Conservation (phyloP, 53 echinoderm and acorn worm species). For the Holothuria scabra region DNA sequence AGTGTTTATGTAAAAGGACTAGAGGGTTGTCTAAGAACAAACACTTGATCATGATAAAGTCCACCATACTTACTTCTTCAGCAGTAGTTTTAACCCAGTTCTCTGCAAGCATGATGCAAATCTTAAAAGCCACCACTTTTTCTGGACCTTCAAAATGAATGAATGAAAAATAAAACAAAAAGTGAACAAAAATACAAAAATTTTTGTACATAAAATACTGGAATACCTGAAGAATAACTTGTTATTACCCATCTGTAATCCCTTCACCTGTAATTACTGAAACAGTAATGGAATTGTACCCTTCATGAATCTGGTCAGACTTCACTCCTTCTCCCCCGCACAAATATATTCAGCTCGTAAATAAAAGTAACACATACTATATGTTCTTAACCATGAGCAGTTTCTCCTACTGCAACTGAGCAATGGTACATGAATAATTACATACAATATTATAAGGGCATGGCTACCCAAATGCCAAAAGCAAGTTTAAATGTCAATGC, state of each 20-base stretch:
- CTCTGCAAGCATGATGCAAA: conserved; percentile 78
- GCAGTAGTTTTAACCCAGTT: conserved; percentile 70
- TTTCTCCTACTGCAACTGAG: too few species aligned
- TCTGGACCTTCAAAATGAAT: conserved; percentile 66
- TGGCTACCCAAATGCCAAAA: not conserved
- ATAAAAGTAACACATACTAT: too few species aligned
- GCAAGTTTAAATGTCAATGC: too few species aligned
- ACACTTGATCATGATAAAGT: not conserved
- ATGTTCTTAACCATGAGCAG: too few species aligned
- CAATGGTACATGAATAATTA: not conserved
- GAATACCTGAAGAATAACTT: too few species aligned
- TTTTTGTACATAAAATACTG: not conserved
- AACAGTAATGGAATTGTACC: too few species aligned
- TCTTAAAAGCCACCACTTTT: conserved; percentile 78
- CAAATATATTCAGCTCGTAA: too few species aligned
- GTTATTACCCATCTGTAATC: too few species aligned
- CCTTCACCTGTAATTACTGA: too few species aligned
- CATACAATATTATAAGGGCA: not conserved
- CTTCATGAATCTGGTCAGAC: too few species aligned
- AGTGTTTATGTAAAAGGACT: not conserved
- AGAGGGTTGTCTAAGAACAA: not conserved
- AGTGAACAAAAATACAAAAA: not conserved
- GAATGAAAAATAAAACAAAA: too few species aligned
- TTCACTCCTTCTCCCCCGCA: too few species aligned
- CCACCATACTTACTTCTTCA: conserved; percentile 45